phyloP scores from a whole-genome alignment of 2,888 invertebrate species.

The Steinernema hermaphroditum region DNA sequence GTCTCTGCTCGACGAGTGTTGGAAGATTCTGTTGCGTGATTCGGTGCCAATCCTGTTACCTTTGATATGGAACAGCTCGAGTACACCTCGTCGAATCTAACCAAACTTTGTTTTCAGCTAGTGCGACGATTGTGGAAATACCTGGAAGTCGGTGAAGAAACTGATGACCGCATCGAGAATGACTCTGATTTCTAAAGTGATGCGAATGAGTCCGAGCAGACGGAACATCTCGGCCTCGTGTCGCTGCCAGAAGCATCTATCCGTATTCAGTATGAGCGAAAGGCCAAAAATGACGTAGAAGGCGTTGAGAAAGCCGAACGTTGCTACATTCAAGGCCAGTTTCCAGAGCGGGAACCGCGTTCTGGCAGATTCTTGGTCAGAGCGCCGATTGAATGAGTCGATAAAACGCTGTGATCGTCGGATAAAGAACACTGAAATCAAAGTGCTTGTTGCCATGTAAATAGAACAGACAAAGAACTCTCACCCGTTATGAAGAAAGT shows the following conservation, averaged over 20 bases:
- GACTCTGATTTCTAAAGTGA: slow-evolving; percentile 52
- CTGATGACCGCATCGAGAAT: slow-evolving; percentile 59
- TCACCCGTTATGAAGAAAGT: slow-evolving; percentile 55
- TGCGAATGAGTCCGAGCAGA: slow-evolving; percentile 34
- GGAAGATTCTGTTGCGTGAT: neutral
- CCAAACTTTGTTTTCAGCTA: neutral
- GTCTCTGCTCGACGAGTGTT: too few species aligned
- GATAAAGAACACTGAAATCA: slow-evolving; percentile 41
- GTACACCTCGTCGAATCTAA: slow-evolving; percentile 40
- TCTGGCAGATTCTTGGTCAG: slow-evolving; percentile 19
- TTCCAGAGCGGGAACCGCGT: slow-evolving; percentile 63
- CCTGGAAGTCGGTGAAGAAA: slow-evolving; percentile 62
- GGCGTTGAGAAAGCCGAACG: slow-evolving; percentile 58
- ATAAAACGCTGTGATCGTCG: slow-evolving; percentile 41
- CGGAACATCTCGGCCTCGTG: slow-evolving; percentile 42
- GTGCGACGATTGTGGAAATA: neutral
- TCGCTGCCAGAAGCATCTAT: slow-evolving; percentile 39
- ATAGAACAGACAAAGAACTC: neutral
- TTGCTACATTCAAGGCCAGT: slow-evolving; percentile 59
- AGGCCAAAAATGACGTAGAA: slow-evolving; percentile 61
- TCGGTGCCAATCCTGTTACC: slow-evolving; percentile 32
- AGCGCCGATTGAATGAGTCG: slow-evolving; percentile 14
- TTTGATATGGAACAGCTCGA: slow-evolving; percentile 39
- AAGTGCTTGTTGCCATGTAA: too few species aligned
- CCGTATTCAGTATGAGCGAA: slow-evolving; percentile 43